Conservation (phyloP, 2,797 vertebrate species). For the Furcifer pardalis region DNA sequence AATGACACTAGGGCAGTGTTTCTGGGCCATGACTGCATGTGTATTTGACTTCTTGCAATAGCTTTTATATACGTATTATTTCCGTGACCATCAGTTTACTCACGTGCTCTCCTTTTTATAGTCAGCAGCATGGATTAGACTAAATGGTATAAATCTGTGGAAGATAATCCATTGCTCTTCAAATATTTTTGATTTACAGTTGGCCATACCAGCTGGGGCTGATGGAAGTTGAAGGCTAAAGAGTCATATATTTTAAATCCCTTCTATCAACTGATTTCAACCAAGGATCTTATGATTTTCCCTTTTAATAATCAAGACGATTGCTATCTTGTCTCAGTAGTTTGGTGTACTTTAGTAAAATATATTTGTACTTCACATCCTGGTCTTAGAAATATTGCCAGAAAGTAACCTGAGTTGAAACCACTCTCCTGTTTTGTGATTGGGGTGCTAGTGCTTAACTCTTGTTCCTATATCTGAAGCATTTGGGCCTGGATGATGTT, state of each 20-base stretch:
- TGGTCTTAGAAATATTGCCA: not conserved
- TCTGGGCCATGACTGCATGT: conserved; percentile 40
- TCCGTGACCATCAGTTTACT: not conserved
- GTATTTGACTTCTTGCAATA: not conserved
- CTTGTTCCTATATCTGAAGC: not conserved
- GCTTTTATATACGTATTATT: not conserved
- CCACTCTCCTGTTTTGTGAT: no score
- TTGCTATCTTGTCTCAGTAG: not conserved
- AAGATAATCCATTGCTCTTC: not conserved
- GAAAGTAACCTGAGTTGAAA: not conserved
- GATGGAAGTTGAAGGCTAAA: not conserved
- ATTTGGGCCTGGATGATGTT: conserved; percentile 10
- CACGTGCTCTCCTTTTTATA: not conserved
- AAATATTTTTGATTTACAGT: not conserved
- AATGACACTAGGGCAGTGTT: conserved; percentile 42
- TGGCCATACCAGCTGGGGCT: not conserved
- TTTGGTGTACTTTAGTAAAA: not conserved
- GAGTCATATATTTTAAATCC: not conserved
- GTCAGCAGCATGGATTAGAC: not conserved
- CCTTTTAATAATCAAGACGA: not conserved
- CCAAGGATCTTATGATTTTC: not conserved
- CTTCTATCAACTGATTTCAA: not conserved
- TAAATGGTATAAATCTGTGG: not conserved
- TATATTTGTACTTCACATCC: not conserved
- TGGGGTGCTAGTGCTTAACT: not conserved